A percentile compares a stretch with the other conserved stretches of the same genome.
These are phyloP conservation scores for Hydriomena furcata DNA, from an alignment of 2,888 invertebrate species.

Conservation along the genomic window DNA sequence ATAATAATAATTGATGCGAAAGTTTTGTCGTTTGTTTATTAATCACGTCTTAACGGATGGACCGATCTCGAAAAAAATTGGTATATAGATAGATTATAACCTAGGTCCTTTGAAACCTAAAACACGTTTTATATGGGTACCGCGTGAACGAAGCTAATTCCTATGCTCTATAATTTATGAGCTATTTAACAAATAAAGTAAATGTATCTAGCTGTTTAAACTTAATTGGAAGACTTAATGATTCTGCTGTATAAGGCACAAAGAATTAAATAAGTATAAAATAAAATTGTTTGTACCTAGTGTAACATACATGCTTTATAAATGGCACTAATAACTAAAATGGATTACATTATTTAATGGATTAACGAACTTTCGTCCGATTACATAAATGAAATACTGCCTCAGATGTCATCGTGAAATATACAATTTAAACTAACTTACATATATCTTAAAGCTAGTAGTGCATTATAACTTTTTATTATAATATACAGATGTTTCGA, in stretches of 20 bases:
- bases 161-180: constrained; percentile 5
- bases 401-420: constrained; percentile 74
- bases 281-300: constrained; percentile 18
- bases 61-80: too few relatives aligned
- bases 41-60: too few relatives aligned
- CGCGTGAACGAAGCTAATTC: too few relatives aligned
- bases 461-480: neutral
- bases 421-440: constrained; percentile 31
- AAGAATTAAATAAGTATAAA: constrained; percentile 46
- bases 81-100: too few relatives aligned
- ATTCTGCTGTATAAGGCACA: constrained; percentile 81
- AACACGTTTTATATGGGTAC: too few relatives aligned
- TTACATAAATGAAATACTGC: constrained; percentile 75
- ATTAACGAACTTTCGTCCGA: constrained; percentile 43
- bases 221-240: constrained; percentile 70
- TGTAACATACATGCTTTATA: constrained; percentile 31
- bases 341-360: constrained; percentile 41
- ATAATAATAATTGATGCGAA: too few relatives aligned
- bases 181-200: constrained; percentile 1
- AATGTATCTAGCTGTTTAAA: neutral
- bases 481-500: too few relatives aligned
- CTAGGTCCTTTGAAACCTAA: too few relatives aligned
- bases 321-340: constrained; percentile 57
- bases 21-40: too few relatives aligned
- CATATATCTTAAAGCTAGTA: neutral